Evolutionary conservation across 2,797 vertebrate genomes (phyloP), one percentile per base, ranked within the genome.

Genomic region (Tragopan temminckii): DNA sequence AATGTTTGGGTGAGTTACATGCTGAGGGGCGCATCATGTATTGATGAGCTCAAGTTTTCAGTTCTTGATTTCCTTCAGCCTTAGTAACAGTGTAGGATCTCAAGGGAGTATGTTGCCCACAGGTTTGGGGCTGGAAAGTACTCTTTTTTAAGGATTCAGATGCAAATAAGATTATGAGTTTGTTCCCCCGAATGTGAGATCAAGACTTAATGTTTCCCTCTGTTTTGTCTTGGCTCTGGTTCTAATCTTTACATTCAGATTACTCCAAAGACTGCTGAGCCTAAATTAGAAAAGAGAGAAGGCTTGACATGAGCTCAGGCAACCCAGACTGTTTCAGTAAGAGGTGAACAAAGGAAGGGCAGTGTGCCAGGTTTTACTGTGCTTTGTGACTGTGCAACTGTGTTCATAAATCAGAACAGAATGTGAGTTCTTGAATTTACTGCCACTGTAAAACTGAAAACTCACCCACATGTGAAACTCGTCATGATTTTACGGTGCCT

Each of bases 401-500:
- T 5, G 5, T 53, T 80, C 38, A 13, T 36, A 43, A 72, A 85
- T 80, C 59, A 6, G 14, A 52, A 42, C 38, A 55, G 62, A 80
- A 64, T 62, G n/a, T 72, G 70, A 24, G 50, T 72, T 61, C 38
- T 68, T 33, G 64, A 45, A 12, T 57, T 38, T 42, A 7, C 21
- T 53, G 27, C 35, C 36, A 5, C 16, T 71, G 81, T 80, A 20
- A 38, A 79, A 9, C 25, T 89, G 48, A 53, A 42, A 31, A 0
- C 50, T 43, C 2, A 1, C 48, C 50, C 53, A 2, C 2, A 2
- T 12, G 27, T 42, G 50, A 29, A 53, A 25, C 13, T 25, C 0
- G 1, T 6, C 12, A 0, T 33, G 14, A 45, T 42, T 38, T 55
- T 6, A 11, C 1, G 1, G n/a, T 4, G 29, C 75, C 76, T n/a